phyloP scores from a whole-genome alignment of 2,888 invertebrate species.

The Thymelicus lineola region DNA sequence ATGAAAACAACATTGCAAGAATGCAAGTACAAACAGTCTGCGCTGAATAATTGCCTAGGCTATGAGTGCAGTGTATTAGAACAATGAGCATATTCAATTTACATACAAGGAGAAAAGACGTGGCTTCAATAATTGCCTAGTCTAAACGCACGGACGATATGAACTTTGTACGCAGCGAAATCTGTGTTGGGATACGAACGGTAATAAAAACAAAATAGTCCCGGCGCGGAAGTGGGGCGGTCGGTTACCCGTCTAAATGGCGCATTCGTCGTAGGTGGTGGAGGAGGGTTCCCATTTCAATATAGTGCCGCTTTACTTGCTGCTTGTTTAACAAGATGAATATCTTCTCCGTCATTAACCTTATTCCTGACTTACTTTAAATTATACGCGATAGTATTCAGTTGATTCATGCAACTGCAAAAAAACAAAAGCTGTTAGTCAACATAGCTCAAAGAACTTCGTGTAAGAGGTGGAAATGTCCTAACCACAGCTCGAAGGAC shows the following conservation, averaged over 20 bases:
- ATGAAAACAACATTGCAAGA: conserved; percentile 8
- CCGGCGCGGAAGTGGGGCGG: conserved; percentile 43
- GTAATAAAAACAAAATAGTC: conserved; percentile 42
- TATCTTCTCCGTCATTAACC: conserved; percentile 17
- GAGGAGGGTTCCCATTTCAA: conserved; percentile 34
- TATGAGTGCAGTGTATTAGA: not conserved
- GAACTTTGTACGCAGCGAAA: conserved; percentile 14
- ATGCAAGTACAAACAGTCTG: not conserved
- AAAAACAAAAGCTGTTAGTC: no score
- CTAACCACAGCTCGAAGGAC: no score
- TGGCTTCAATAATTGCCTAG: not conserved
- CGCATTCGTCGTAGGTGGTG: conserved; percentile 38
- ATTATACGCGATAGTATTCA: not conserved
- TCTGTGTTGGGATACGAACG: conserved; percentile 42
- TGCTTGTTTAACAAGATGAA: conserved; percentile 29
- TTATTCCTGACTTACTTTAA: conserved; percentile 15
- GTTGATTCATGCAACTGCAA: no score
- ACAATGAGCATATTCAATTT: not conserved
- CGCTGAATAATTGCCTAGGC: not conserved
- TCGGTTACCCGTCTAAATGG: conserved; percentile 44
- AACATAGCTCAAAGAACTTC: no score
- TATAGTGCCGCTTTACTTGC: conserved; percentile 2
- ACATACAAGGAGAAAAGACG: not conserved
- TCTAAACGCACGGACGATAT: not conserved
- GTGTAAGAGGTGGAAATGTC: no score